Base-by-base conservation (phyloP, 1,140 invertebrate genomes). In the Neodiprion pinetum region DNA sequence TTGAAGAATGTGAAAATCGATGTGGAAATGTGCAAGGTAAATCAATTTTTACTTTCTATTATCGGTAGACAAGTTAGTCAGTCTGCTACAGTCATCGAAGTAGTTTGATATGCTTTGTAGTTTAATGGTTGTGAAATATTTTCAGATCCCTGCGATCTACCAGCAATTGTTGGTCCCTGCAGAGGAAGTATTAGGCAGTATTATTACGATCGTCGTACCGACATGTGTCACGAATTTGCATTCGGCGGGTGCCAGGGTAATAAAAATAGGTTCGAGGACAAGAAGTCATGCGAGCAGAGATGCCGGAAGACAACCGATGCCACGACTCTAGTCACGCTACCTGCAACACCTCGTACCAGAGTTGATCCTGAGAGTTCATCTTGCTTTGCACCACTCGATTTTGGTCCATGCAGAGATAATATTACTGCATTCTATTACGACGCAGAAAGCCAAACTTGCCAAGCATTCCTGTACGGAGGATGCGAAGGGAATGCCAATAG, bases 401-500 rank as follows among this genome's bases (percentile, higher is more conserved):
- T 90, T 7, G 96, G 96, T 50, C 92, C 93, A 71, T 97, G 96
- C 79, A 84, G 90, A 23, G 90, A 91, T 1, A 89, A 90, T 28
- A 88, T 92, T 66, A 90, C 90, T 0, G 89, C 91, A 23, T 97
- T 93, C 91, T 96, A 94, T 88, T 98, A 93, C 84, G 93, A 97
- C 82, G 79, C 85, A 0, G 82, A 85, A 0, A 85, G 84, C 1
- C 87, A 89, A 61, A 85, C 81, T 9, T 97, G 95, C 82, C 88
- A 91, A 48, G 90, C 92, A 21, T 97, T 97, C 84, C 88, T 91
- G 7, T 97, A 95, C 82, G 92, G 93, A 9, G 96, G 96, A 9
- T 97, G 96, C 83, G 92, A 92, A 69, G 96, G 96, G 67, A 97
- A 96, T 82, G 92, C 92, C 17, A 97, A 97, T 83, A 90, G 94